phyloP scores from a whole-genome alignment of 2,888 invertebrate genomes.

The Blastobasis adustella region DNA sequence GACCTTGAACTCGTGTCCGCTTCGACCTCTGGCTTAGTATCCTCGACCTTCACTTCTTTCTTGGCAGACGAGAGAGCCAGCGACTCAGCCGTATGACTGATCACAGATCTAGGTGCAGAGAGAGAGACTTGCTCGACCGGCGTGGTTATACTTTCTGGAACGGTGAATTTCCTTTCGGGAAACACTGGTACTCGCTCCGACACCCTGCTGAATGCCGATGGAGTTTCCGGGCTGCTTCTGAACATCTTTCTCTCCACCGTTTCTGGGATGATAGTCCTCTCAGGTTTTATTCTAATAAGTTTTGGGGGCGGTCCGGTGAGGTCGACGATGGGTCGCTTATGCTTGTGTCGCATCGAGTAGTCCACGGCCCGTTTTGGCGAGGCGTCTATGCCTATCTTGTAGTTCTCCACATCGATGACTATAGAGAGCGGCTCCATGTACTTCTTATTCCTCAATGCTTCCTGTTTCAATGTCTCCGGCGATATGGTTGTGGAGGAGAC shows the following conservation, averaged over 20 bases:
- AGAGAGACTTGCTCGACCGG: constrained; percentile 24
- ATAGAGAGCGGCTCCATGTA: constrained; percentile 65
- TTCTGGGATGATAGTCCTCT: constrained; percentile 15
- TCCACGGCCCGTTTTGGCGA: constrained; percentile 67
- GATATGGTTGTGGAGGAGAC: constrained; percentile 73
- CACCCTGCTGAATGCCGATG: constrained; percentile 35
- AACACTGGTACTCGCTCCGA: constrained; percentile 20
- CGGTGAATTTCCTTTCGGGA: constrained; percentile 33
- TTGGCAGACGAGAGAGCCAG: constrained; percentile 42
- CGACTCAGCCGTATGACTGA: constrained; percentile 62
- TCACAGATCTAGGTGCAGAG: constrained; percentile 41
- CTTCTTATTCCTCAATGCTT: constrained; percentile 45
- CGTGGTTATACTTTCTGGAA: constrained; percentile 53
- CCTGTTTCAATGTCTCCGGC: constrained; percentile 53
- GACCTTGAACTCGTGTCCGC: constrained; percentile 46
- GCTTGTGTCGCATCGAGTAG: constrained; percentile 57
- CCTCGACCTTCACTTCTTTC: constrained; percentile 15
- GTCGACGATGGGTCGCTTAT: constrained; percentile 50
- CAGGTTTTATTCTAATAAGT: constrained; percentile 35
- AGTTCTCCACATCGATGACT: constrained; percentile 66
- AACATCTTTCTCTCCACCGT: constrained; percentile 14
- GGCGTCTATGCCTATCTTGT: constrained; percentile 64
- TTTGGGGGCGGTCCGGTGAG: constrained; percentile 46
- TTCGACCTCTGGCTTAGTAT: constrained; percentile 21
- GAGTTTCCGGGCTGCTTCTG: constrained; percentile 27